Evolutionary conservation across 2,113 vertebrate species (phyloP).

Genomic region (Marcusenius ussheri): DNA sequence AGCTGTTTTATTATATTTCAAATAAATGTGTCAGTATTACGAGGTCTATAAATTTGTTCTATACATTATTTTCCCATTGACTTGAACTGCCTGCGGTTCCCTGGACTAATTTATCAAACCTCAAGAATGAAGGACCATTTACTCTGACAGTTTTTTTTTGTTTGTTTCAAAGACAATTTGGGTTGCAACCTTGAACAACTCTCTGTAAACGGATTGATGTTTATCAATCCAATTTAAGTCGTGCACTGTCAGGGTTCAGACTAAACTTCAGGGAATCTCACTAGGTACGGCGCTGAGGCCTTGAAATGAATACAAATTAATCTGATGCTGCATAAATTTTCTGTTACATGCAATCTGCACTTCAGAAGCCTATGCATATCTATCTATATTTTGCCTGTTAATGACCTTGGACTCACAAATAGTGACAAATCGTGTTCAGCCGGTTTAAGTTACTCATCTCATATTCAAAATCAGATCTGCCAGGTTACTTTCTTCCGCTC

Average conservation of each 20-base stretch:
- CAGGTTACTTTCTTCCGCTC: not conserved
- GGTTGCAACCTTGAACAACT: not conserved
- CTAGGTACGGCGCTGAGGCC: not conserved
- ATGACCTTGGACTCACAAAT: not conserved
- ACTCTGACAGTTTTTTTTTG: not conserved
- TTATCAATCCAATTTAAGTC: conserved; percentile 3
- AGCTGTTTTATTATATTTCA: not conserved
- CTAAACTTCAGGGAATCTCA: not conserved
- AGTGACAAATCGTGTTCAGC: not conserved
- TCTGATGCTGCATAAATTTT: not conserved
- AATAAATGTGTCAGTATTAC: not conserved
- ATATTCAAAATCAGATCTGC: not conserved
- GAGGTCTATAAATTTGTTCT: not conserved
- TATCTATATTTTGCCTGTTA: not conserved
- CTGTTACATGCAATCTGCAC: not conserved
- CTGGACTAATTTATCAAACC: not conserved
- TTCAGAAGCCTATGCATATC: not conserved
- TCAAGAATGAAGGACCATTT: not conserved
- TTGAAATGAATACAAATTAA: not conserved
- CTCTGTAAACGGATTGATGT: not conserved
- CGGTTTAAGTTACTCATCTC: not conserved
- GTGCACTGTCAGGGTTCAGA: not conserved
- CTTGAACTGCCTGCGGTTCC: not conserved
- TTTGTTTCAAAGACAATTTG: conserved; percentile 4
- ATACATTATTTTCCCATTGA: not conserved